Evolutionary conservation across 2,113 vertebrate genomes (phyloP).

Genomic region (Neodon shergylaensis): DNA sequence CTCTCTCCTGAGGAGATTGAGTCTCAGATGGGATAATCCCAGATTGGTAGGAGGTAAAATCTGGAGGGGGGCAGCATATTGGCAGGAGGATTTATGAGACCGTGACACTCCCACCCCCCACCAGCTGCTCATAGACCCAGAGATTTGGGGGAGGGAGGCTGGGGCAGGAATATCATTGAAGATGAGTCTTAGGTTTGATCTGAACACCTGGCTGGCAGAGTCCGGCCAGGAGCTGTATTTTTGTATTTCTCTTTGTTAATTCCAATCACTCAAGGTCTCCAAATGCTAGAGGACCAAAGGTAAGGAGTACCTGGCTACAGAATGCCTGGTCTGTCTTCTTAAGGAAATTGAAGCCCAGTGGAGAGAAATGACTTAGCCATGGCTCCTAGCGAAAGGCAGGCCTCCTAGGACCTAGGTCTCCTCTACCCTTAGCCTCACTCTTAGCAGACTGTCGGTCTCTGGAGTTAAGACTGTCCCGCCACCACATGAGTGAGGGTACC

Average conservation of each 20-base stretch:
- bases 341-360: neutral
- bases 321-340: accelerated
- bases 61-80: neutral
- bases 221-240: neutral
- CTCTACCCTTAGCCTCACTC: no score
- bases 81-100: slow-evolving; percentile 63
- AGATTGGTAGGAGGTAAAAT: slow-evolving; percentile 78
- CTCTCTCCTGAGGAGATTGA: slow-evolving; percentile 54
- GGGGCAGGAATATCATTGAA: neutral
- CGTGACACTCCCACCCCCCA: neutral
- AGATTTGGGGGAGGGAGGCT: neutral
- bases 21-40: slow-evolving; percentile 81
- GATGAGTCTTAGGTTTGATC: neutral
- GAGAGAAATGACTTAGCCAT: neutral
- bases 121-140: slow-evolving; percentile 75
- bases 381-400: neutral
- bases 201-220: neutral
- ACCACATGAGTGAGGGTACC: neutral
- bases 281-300: no score
- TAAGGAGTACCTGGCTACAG: neutral
- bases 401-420: neutral
- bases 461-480: neutral
- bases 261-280: neutral
- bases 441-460: neutral
- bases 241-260: neutral